Evolutionary conservation across 2,113 vertebrate genomes (phyloP), one percentile per base, ranked within the genome.

Genomic region (Tautogolabrus adspersus): DNA sequence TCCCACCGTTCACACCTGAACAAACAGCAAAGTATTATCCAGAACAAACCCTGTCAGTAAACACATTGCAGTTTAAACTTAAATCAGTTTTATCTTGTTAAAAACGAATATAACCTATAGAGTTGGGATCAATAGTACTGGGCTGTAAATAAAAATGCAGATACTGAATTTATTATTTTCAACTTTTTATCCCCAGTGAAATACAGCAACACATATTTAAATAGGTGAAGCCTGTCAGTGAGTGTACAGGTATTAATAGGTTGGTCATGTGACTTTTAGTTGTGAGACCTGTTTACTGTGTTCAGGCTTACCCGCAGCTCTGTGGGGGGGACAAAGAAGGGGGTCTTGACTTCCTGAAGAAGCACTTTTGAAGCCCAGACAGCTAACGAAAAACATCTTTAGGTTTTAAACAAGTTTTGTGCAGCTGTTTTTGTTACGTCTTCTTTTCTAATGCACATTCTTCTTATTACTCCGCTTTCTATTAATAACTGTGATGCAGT

Each of bases 301-400:
- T 75, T 30, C 40, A 9, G 21, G 21, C 8, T 68, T 47, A 75
- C 40, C 49, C 55, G 1, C 73, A 71, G 58, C 12, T 64, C 15
- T 72, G 60, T 16, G 15, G 58, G n/a, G 57, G 22, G 61, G 37
- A 10, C 10, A n/a, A 8, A 40, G 23, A 61, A 42, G 7, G 46
- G 52, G 75, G 26, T 65, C 67, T 73, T 34, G 21, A 52, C 54
- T 83, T 83, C 60, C 73, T 78, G 44, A 8, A 57, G 8, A 1
- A 12, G 42, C 13, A 23, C 4, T 22, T 11, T 56, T 51, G 8
- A 47, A 44, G 18, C 11, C 23, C 38, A 22, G 2, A 23, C 1
- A 40, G 8, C n/a, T 40, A 42, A 13, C 49, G 7, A 2, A 34
- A 40, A n/a, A 49, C n/a, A 26, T n/a, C 15, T 3, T 9, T 1